These are phyloP conservation scores for Mamestra brassicae DNA, from an alignment of 2,888 invertebrate species.

Conservation along the genomic window DNA sequence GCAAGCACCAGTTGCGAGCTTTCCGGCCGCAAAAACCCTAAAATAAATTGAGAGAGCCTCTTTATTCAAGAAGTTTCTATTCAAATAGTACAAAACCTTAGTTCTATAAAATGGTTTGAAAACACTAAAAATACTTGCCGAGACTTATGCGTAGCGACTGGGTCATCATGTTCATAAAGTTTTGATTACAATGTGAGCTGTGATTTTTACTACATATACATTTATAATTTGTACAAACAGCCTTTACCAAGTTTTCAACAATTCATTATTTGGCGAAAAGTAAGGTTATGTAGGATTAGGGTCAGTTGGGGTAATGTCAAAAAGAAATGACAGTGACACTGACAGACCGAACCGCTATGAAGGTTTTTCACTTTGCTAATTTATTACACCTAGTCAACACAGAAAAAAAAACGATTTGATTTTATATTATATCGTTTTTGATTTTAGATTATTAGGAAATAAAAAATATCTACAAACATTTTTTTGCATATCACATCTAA, in stretches of 20 bases:
- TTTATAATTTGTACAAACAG: neutral
- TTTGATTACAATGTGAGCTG: neutral
- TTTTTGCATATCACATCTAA: no score
- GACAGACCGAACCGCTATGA: no score
- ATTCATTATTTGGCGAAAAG: constrained; percentile 10
- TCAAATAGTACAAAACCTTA: neutral
- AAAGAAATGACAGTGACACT: neutral
- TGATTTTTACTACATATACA: constrained; percentile 9
- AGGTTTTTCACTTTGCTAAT: no score
- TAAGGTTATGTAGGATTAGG: constrained; percentile 15
- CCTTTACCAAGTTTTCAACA: neutral
- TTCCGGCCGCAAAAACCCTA: constrained; percentile 79
- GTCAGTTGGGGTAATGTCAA: neutral
- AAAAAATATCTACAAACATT: no score
- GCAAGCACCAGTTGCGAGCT: constrained; percentile 73
- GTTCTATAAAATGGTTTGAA: neutral
- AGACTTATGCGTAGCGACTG: constrained; percentile 65
- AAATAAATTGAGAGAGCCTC: constrained; percentile 41
- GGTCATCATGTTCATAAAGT: constrained; percentile 54
- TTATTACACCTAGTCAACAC: no score
- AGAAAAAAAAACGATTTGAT: no score
- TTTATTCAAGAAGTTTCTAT: neutral
- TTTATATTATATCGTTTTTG: no score
- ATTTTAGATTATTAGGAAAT: no score
- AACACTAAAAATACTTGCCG: constrained; percentile 59